Percentiles rank a stretch among this genome's conserved stretches.
phyloP scores from a whole-genome alignment of 2,113 vertebrate genomes.

The Leucopternis melanops region DNA sequence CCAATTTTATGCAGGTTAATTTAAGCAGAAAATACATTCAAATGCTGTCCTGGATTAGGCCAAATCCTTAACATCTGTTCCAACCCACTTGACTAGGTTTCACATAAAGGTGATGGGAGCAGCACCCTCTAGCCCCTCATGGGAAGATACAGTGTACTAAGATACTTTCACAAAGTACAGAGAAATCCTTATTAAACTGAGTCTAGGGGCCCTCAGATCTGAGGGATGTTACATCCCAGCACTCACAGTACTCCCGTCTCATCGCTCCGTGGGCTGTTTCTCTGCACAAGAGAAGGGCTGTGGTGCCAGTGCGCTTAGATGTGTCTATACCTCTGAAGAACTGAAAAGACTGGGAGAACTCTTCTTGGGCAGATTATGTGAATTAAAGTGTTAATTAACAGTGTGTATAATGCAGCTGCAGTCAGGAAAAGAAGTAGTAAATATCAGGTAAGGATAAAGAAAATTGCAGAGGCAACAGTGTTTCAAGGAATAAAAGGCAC shows the following conservation, averaged over 20 bases:
- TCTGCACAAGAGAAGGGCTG: neutral
- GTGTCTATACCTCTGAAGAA: neutral
- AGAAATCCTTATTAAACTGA: neutral
- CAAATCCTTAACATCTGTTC: neutral
- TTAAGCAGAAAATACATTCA: neutral
- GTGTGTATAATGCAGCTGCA: neutral
- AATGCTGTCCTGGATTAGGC: neutral
- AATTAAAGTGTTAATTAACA: neutral
- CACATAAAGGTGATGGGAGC: neutral
- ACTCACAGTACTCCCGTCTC: neutral
- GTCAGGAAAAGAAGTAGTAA: neutral
- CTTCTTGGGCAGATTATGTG: neutral
- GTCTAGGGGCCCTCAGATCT: neutral
- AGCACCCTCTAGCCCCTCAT: neutral
- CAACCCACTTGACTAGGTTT: neutral
- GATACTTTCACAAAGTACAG: neutral
- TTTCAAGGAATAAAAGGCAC: neutral
- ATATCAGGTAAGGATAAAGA: neutral
- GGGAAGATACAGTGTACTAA: neutral
- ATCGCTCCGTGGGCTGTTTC: neutral
- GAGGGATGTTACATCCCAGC: neutral
- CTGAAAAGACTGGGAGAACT: neutral
- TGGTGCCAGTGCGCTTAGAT: neutral
- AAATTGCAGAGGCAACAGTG: neutral
- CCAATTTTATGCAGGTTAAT: neutral